Evolutionary conservation across 1,140 invertebrate species (phyloP).

Genomic region (Hirudo medicinalis): DNA sequence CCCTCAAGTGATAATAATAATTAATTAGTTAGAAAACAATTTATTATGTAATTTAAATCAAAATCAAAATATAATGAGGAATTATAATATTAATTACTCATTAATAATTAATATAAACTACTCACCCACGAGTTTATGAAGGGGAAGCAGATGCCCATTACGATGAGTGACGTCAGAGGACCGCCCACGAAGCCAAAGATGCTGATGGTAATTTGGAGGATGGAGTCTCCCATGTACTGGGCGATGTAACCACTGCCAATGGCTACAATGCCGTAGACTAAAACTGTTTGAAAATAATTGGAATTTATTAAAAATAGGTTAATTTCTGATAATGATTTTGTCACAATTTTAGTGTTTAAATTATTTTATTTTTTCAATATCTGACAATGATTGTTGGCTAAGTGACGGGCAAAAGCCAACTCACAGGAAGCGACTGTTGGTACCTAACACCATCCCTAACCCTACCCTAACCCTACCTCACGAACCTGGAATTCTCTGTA

Average conservation of each 20-base stretch:
- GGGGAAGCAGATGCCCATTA: conserved; percentile 33
- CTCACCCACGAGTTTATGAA: conserved; percentile 33
- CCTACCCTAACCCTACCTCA: no score
- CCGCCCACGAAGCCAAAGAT: conserved; percentile 36
- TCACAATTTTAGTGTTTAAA: no score
- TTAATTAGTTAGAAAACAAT: background rate
- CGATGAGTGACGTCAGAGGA: conserved; percentile 30
- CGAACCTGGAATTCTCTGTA: no score
- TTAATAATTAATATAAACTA: no score
- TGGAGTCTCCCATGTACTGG: conserved; percentile 27
- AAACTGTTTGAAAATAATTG: conserved; percentile 19
- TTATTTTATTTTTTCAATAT: no score
- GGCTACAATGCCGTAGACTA: conserved; percentile 31
- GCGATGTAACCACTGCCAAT: conserved; percentile 33
- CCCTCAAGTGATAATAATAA: conserved; percentile 26
- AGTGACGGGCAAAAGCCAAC: no score
- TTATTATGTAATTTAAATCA: conserved; percentile 2
- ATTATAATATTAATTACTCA: no score
- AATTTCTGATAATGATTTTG: no score
- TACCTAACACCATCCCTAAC: no score
- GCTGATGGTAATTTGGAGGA: conserved; percentile 32
- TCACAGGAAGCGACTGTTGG: no score
- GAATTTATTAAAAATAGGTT: background rate
- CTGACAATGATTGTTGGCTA: no score
- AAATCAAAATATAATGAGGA: no score